A percentile compares a stretch with the other conserved stretches of the same genome.
Conservation (phyloP, 64 coral and sea anemone species). For the Pachyseris speciosa region DNA sequence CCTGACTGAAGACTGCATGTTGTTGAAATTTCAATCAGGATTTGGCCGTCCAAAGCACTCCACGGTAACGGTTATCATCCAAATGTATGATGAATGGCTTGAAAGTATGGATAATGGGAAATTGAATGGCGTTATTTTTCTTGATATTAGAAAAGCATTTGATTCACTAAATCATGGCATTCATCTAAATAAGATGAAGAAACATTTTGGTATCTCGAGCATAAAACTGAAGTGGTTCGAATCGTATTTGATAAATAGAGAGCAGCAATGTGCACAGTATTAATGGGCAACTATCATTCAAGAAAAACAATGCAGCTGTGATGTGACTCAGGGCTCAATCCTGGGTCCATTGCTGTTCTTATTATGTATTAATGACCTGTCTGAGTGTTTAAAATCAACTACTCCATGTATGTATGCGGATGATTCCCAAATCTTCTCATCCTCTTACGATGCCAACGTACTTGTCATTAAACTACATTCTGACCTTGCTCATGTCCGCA, state of each 20-base stretch:
- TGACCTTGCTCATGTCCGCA: conserved; percentile 3
- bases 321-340: conserved; percentile 16
- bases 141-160: conserved; percentile 7
- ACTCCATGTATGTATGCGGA: conserved; percentile 34
- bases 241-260: conserved; percentile 26
- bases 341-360: conserved; percentile 13
- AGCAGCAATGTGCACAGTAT: conserved; percentile 40
- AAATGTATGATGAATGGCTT: too few relatives aligned
- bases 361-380: conserved; percentile 50
- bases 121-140: conserved; percentile 1
- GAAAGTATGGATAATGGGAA: too few relatives aligned
- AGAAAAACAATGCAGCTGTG: background rate
- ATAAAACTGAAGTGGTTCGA: conserved; percentile 17
- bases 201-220: background rate
- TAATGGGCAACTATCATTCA: background rate
- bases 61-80: too few relatives aligned
- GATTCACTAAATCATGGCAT: conserved; percentile 11
- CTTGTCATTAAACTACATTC: conserved; percentile 17
- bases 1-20: too few relatives aligned
- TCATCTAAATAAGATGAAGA: conserved; percentile 19
- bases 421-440: conserved; percentile 52
- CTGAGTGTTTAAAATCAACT: background rate
- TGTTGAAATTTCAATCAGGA: too few relatives aligned
- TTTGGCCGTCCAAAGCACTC: too few relatives aligned
- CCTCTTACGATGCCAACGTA: background rate